phyloP scores from a whole-genome alignment of 1,140 invertebrate genomes.

The Lethrus apterus region DNA sequence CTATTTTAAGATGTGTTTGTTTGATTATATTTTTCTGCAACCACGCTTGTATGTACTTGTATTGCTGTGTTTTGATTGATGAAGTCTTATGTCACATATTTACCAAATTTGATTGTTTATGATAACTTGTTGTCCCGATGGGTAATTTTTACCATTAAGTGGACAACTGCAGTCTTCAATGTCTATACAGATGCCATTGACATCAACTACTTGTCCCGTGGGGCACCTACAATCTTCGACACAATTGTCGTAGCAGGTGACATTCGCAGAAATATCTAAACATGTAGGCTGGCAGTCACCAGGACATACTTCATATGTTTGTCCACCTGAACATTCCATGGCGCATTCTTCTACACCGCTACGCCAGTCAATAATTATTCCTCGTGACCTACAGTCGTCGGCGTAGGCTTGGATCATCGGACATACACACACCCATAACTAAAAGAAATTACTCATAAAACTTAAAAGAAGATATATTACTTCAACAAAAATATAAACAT shows the following conservation, averaged over 20 bases:
- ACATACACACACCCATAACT: too few species aligned
- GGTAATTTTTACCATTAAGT: neutral
- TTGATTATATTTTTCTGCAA: too few species aligned
- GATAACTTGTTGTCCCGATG: too few species aligned
- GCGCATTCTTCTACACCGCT: constrained; percentile 63
- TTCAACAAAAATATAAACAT: too few species aligned
- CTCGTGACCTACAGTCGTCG: neutral
- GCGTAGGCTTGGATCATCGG: too few species aligned
- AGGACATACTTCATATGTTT: constrained; percentile 66
- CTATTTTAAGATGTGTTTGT: too few species aligned
- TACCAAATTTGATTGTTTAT: too few species aligned
- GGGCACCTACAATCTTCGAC: neutral
- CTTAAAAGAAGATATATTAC: too few species aligned
- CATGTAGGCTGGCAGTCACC: constrained; percentile 62
- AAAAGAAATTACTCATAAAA: too few species aligned
- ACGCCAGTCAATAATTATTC: constrained; percentile 51
- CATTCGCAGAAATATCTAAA: constrained; percentile 46
- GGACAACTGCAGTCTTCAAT: neutral
- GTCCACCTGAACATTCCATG: constrained; percentile 60
- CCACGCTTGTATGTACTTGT: too few species aligned
- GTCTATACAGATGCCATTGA: neutral
- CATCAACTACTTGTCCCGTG: neutral
- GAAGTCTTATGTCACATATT: too few species aligned
- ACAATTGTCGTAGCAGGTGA: neutral
- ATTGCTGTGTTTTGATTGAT: too few species aligned